phyloP scores from a whole-genome alignment of 2,113 vertebrate species.

The Pterocles burchelli region DNA sequence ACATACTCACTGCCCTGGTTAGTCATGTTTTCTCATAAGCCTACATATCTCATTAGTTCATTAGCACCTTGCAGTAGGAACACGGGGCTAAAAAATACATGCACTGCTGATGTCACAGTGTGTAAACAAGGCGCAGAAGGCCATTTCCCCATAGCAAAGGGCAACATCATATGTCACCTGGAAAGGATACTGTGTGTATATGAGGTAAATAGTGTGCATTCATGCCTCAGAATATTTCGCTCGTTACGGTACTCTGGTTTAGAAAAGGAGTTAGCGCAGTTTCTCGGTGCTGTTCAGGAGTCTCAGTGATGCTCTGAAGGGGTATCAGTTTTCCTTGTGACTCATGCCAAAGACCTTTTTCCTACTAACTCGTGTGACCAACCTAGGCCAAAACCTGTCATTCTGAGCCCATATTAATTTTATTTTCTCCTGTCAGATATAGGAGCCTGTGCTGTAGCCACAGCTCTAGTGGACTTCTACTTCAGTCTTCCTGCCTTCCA shows the following conservation, averaged over 20 bases:
- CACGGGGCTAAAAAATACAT: background rate
- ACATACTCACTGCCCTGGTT: background rate
- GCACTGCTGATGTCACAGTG: background rate
- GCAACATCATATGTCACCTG: background rate
- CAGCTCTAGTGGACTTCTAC: background rate
- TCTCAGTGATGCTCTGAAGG: background rate
- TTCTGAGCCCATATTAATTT: background rate
- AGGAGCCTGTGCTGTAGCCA: background rate
- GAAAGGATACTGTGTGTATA: background rate
- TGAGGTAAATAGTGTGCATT: background rate
- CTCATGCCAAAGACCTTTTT: background rate
- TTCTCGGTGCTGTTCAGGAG: background rate
- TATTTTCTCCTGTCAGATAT: background rate
- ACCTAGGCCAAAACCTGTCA: background rate
- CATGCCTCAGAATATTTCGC: background rate
- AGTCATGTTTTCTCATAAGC: slow-evolving; percentile 42
- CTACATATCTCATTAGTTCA: background rate
- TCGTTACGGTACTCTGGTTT: background rate
- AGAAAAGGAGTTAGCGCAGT: background rate
- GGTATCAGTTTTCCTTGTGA: background rate
- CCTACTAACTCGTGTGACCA: background rate
- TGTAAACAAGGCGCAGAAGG: background rate
- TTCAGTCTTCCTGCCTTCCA: background rate
- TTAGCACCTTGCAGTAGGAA: background rate
- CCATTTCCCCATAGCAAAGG: slow-evolving; percentile 27